Conservation (phyloP, 2,797 vertebrate species). For the Sylvilagus floridanus region DNA sequence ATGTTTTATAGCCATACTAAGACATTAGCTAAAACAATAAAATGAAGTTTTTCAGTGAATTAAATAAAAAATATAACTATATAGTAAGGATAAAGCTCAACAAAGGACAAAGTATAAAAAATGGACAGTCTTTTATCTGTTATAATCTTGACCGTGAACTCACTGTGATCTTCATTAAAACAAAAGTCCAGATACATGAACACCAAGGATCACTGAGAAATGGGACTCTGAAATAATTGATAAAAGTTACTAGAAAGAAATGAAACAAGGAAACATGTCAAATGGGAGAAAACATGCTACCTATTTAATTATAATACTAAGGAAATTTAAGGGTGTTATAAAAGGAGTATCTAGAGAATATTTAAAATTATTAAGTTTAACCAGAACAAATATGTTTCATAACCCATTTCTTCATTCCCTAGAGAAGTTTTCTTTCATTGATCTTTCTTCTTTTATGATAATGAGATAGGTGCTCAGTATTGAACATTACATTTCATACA, state of each 20-base stretch:
- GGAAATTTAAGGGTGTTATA: constrained; percentile 41
- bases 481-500: constrained; percentile 8
- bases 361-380: neutral
- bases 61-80: constrained; percentile 47
- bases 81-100: neutral
- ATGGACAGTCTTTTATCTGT: neutral
- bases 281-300: neutral
- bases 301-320: neutral
- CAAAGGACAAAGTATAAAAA: constrained; percentile 37
- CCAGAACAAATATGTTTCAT: neutral
- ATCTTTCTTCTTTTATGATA: neutral
- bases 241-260: constrained; percentile 21
- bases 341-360: constrained; percentile 50
- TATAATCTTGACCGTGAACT: neutral
- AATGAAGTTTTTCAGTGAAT: constrained; percentile 58
- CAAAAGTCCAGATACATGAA: neutral
- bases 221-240: neutral
- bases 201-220: neutral
- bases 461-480: neutral
- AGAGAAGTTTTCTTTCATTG: neutral
- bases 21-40: constrained; percentile 54
- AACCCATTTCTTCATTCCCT: constrained; percentile 47
- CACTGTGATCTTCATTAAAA: neutral
- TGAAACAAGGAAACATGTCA: neutral
- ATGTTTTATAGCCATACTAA: constrained; percentile 52